These are phyloP conservation scores for Sitobion miscanthi DNA, from an alignment of 1,140 invertebrate species.

Conservation along the genomic window DNA sequence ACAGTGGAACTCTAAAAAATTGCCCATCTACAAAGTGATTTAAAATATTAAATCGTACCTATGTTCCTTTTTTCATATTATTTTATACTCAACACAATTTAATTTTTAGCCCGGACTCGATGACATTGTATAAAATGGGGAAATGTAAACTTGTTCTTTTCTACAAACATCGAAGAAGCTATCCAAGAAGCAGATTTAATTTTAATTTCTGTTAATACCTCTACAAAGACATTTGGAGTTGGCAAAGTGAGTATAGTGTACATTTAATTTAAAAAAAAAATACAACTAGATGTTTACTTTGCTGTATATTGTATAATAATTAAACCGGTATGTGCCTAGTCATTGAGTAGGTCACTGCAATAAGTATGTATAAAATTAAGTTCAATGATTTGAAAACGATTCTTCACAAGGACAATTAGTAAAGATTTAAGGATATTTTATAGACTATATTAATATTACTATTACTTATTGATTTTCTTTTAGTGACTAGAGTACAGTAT, in stretches of 20 bases:
- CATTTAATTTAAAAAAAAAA: neutral
- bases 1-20: constrained; percentile 97
- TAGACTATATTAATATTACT: too few relatives aligned
- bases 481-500: too few relatives aligned
- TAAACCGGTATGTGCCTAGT: neutral
- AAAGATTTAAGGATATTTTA: too few relatives aligned
- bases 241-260: constrained; percentile 73
- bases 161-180: constrained; percentile 85
- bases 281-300: neutral
- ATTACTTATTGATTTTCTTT: too few relatives aligned
- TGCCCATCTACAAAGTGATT: constrained; percentile 95
- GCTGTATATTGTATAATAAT: neutral
- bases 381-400: neutral
- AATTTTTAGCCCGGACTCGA: constrained; percentile 83
- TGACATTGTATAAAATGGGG: constrained; percentile 89
- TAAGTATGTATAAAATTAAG: neutral
- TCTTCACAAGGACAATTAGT: neutral
- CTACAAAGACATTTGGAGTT: constrained; percentile 96
- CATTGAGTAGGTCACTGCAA: neutral
- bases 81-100: neutral
- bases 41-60: neutral
- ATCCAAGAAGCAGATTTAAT: constrained; percentile 97
- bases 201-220: constrained; percentile 99
- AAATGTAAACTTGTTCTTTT: constrained; percentile 93
- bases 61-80: neutral